Conservation (phyloP, 2,113 vertebrate genomes). For the Channa maculata region DNA sequence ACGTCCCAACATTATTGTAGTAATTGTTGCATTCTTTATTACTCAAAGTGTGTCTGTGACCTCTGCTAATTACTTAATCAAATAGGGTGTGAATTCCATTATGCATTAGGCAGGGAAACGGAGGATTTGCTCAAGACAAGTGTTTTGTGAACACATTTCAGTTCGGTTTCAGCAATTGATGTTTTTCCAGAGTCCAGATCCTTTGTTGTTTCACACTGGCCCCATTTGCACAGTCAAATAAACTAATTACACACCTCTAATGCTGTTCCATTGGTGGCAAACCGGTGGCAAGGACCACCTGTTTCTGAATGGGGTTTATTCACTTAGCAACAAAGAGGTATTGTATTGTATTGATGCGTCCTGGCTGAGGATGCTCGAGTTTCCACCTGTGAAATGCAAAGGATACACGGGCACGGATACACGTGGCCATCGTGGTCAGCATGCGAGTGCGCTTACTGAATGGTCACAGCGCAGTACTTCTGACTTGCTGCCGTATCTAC, state of each 20-base stretch:
- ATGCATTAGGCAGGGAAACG: neutral
- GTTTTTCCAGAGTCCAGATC: conserved; percentile 8
- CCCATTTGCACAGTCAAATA: conserved; percentile 32
- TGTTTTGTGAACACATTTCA: neutral
- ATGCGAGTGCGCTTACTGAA: conserved; percentile 63
- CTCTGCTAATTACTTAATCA: conserved; percentile 54
- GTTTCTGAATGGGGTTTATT: conserved; percentile 49
- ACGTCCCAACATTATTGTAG: conserved; percentile 43
- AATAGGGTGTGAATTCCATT: conserved; percentile 14
- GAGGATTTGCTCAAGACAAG: conserved; percentile 8
- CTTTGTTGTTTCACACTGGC: conserved; percentile 15
- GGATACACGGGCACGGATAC: conserved; percentile 42
- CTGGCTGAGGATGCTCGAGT: conserved; percentile 43
- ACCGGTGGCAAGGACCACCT: conserved; percentile 44
- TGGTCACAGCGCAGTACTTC: conserved; percentile 19
- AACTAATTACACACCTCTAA: conserved; percentile 59
- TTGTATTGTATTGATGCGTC: conserved; percentile 52
- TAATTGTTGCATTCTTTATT: conserved; percentile 59
- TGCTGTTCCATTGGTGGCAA: conserved; percentile 40
- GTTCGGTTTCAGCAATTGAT: neutral
- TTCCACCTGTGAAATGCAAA: conserved; percentile 75
- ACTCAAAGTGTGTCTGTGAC: conserved; percentile 55
- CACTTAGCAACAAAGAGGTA: conserved; percentile 55
- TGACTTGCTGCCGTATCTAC: conserved; percentile 46
- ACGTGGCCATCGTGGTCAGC: conserved; percentile 44